These are phyloP conservation scores for Ariolimax columbianus DNA, from an alignment of 2,888 invertebrate species.

Conservation along the genomic window DNA sequence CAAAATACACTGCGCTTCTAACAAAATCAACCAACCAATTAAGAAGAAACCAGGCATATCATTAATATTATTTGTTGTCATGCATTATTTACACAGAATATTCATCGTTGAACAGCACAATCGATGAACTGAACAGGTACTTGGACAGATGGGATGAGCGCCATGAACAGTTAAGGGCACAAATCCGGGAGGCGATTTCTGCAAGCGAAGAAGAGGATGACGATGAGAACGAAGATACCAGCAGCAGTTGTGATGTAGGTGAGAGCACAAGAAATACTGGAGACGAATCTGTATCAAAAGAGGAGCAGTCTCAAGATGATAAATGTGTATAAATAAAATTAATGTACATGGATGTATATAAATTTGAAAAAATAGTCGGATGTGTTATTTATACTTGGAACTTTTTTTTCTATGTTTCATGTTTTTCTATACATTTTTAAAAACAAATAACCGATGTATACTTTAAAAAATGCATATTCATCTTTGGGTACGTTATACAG, in stretches of 20 bases:
- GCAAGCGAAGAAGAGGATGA: constrained; percentile 38
- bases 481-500: too few relatives aligned
- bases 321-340: constrained; percentile 3
- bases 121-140: constrained; percentile 43
- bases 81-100: constrained; percentile 39
- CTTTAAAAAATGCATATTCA: too few relatives aligned
- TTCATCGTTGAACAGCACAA: constrained; percentile 42
- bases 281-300: not conserved
- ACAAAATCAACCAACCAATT: too few relatives aligned
- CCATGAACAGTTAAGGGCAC: constrained; percentile 41
- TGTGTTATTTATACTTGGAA: not conserved
- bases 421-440: too few relatives aligned
- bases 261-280: not conserved
- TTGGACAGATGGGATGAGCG: constrained; percentile 46
- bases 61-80: too few relatives aligned
- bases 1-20: too few relatives aligned
- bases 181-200: constrained; percentile 33
- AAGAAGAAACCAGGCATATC: too few relatives aligned
- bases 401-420: not conserved
- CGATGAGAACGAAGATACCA: not conserved
- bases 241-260: not conserved
- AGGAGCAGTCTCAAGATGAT: not conserved
- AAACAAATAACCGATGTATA: too few relatives aligned
- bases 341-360: not conserved
- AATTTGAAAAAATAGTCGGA: not conserved